These are phyloP conservation scores for Harpalus rubripes DNA, from an alignment of 2,888 invertebrate species.

Conservation along the genomic window DNA sequence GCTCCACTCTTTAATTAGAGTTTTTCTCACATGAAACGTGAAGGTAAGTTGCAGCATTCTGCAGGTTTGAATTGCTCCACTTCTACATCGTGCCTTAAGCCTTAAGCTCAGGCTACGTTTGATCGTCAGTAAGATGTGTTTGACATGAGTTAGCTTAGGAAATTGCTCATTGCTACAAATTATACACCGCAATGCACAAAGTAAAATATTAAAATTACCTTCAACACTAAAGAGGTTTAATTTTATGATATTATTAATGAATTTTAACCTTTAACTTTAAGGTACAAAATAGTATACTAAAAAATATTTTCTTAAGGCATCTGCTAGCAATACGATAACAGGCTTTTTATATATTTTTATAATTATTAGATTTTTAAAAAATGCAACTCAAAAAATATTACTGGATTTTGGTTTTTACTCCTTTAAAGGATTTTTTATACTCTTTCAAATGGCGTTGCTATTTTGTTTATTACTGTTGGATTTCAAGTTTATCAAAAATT, in stretches of 20 bases:
- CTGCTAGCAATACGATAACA: too few species aligned
- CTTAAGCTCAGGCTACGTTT: background rate
- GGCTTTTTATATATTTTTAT: too few species aligned
- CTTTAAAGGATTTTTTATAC: too few species aligned
- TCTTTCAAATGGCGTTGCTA: too few species aligned
- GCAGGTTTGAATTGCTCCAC: background rate
- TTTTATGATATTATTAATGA: background rate
- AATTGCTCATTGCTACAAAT: background rate
- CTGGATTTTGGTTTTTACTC: too few species aligned
- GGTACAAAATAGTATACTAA: too few species aligned
- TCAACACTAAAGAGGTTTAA: background rate
- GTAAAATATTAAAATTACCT: background rate
- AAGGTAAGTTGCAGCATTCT: background rate
- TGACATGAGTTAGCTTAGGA: background rate
- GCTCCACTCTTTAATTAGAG: slow-evolving; percentile 40
- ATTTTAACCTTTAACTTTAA: background rate
- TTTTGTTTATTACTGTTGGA: too few species aligned
- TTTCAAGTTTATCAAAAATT: too few species aligned
- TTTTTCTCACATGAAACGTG: slow-evolving; percentile 9
- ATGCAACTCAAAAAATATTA: too few species aligned
- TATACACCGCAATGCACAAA: background rate
- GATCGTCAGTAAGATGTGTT: background rate
- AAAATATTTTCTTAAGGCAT: too few species aligned
- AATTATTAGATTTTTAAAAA: too few species aligned
- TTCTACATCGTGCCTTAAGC: background rate